Conservation (phyloP, 2,113 vertebrate genomes). For the Caretta caretta region DNA sequence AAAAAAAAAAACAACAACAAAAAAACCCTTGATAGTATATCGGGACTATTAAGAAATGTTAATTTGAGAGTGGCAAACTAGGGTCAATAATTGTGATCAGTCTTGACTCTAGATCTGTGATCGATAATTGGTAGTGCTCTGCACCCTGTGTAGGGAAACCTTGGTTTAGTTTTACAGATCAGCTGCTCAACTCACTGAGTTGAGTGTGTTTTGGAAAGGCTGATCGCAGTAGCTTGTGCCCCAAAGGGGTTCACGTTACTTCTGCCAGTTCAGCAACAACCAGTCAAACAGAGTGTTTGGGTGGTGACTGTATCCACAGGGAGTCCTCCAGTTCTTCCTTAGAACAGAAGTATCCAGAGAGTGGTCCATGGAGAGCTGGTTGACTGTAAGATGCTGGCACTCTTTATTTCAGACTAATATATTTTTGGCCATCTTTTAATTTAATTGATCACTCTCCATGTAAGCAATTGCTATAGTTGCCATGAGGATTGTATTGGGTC, state of each 20-base stretch:
- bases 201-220: neutral
- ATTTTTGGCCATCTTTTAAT: neutral
- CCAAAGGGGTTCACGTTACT: neutral
- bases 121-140: conserved; percentile 24
- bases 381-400: conserved; percentile 34
- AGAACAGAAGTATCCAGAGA: neutral
- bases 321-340: neutral
- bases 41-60: conserved; percentile 48
- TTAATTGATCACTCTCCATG: neutral
- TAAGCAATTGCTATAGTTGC: conserved; percentile 14
- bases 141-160: conserved; percentile 26
- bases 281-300: neutral
- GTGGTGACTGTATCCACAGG: conserved; percentile 35
- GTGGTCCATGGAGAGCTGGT: conserved; percentile 4
- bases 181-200: neutral
- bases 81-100: conserved; percentile 16
- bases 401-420: conserved; percentile 1
- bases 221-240: neutral
- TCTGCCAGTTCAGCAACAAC: fast-evolving
- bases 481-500: neutral
- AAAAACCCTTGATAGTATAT: conserved; percentile 16
- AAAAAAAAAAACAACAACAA: neutral
- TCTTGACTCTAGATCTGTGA: conserved; percentile 38
- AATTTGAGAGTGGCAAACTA: conserved; percentile 51
- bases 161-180: neutral